Base-by-base conservation (phyloP, 2,113 vertebrate genomes). In the Tamias sibiricus region DNA sequence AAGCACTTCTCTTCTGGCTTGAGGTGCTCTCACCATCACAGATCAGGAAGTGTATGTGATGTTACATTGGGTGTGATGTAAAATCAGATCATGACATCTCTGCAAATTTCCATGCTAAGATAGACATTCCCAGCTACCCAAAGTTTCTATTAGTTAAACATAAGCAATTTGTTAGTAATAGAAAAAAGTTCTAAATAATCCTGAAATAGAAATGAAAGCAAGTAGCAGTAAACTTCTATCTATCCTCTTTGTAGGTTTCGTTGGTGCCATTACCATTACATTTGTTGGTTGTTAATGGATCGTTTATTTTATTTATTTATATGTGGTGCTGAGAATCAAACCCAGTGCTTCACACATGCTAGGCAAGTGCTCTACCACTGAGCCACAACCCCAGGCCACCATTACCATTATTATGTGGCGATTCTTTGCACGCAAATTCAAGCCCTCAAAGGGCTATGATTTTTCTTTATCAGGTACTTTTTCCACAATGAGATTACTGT, bases 121-220 rank as follows among this genome's bases (percentile, higher is more conserved):
- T 59, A 22, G 7, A 17, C 30, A 77, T 59, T 66, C 16, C 6
- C 2, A 87, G 8, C 19, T 66, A 91, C 1, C 17, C 28, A 71
- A n/a, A 75, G 20, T 82, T 76, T 62, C 42, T 84, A 47, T 24
- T 93, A 93, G 12, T 57, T 64, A 84, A 90, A 66, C 22, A 64
- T 54, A 54, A 59, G 35, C n/a, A 77, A 68, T 83, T 71, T 90
- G 28, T 72, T 87, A 95, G 32, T 76, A 69, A 64, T 80, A 79
- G n/a, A 14, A 54, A 74, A 96, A 86, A 81, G 4, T 88, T 35
- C 4, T 28, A 82, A 91, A 54, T 75, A 87, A 57, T 16, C 76
- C 9, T 71, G 49, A 93, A 88, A 64, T 85, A 79, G 92, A 87
- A 92, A 83, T 59, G 20, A 85, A 90, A 92, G 28, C n/a, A 72